Evolutionary conservation across 1,140 invertebrate species (phyloP).

Genomic region (Trichoplusia ni): DNA sequence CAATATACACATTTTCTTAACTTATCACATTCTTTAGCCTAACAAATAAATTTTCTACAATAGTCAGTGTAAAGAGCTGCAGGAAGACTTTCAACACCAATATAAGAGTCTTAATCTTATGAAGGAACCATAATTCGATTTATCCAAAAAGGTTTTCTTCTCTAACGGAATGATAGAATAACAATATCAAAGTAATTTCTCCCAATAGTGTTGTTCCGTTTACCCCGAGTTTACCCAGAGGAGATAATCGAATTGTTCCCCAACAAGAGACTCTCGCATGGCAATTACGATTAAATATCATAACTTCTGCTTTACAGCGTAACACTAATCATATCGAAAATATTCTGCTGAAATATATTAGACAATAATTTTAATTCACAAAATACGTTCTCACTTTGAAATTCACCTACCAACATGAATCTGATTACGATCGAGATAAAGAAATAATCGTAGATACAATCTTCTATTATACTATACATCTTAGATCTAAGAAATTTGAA

Average conservation of each 20-base stretch:
- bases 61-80: constrained; percentile 81
- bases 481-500: constrained; percentile 5
- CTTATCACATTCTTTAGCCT: constrained; percentile 69
- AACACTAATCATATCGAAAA: constrained; percentile 75
- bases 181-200: constrained; percentile 12
- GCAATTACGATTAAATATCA: constrained; percentile 62
- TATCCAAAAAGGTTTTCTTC: constrained; percentile 3
- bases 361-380: constrained; percentile 55
- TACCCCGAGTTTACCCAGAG: neutral
- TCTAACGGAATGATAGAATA: constrained; percentile 18
- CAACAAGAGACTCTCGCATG: constrained; percentile 43
- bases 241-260: constrained; percentile 11
- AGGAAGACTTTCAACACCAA: constrained; percentile 77
- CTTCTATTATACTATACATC: constrained; percentile 11
- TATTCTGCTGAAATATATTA: constrained; percentile 63
- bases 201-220: constrained; percentile 4
- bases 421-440: constrained; percentile 16
- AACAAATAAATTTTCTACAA: constrained; percentile 72
- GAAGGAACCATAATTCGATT: constrained; percentile 20
- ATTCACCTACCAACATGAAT: constrained; percentile 47
- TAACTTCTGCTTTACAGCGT: constrained; percentile 67
- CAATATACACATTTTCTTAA: constrained; percentile 61
- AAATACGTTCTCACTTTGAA: constrained; percentile 57
- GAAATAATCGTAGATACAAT: neutral
- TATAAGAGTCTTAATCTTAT: constrained; percentile 32